Evolutionary conservation across 2,888 invertebrate genomes (phyloP).

Genomic region (Ormyrus thymus): DNA sequence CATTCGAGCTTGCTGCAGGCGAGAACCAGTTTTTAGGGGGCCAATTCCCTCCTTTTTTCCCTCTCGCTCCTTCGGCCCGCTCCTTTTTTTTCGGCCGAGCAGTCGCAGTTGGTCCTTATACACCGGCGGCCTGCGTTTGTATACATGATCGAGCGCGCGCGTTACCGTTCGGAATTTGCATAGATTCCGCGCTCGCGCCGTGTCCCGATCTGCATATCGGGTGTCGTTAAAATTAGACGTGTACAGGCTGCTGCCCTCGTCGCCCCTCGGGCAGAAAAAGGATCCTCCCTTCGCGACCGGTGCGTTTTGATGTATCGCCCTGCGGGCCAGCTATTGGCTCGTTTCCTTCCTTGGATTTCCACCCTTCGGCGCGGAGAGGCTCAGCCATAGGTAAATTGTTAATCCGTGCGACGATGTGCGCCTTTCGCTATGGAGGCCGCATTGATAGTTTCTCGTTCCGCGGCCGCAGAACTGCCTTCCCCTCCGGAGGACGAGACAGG

Average conservation of each 20-base stretch:
- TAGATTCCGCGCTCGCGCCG: constrained; percentile 65
- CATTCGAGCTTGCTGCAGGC: constrained; percentile 51
- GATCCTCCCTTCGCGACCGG: constrained; percentile 60
- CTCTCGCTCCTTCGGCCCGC: constrained; percentile 9
- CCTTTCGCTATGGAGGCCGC: constrained; percentile 16
- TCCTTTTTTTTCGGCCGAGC: constrained; percentile 51
- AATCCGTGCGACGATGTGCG: constrained; percentile 34
- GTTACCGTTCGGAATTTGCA: constrained; percentile 67
- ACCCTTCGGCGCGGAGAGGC: constrained; percentile 26
- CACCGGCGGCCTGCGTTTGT: constrained; percentile 49
- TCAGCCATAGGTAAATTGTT: constrained; percentile 47
- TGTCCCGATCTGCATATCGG: constrained; percentile 72
- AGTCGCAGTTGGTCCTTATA: constrained; percentile 54
- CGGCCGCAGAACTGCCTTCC: constrained; percentile 10
- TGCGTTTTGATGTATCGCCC: constrained; percentile 56
- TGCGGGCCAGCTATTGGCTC: constrained; percentile 62
- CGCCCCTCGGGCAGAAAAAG: constrained; percentile 57
- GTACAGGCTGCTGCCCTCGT: constrained; percentile 59
- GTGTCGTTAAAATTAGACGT: constrained; percentile 73
- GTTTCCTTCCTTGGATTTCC: constrained; percentile 40
- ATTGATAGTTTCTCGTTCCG: constrained; percentile 38
- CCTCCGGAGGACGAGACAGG: constrained; percentile 9
- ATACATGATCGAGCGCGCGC: constrained; percentile 53
- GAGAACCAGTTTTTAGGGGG: constrained; percentile 63
- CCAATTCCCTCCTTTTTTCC: constrained; percentile 57